A percentile compares a stretch with the other conserved stretches of the same genome.
These are phyloP conservation scores for Leptosomus discolor DNA, from an alignment of 2,113 vertebrate species.

Conservation along the genomic window DNA sequence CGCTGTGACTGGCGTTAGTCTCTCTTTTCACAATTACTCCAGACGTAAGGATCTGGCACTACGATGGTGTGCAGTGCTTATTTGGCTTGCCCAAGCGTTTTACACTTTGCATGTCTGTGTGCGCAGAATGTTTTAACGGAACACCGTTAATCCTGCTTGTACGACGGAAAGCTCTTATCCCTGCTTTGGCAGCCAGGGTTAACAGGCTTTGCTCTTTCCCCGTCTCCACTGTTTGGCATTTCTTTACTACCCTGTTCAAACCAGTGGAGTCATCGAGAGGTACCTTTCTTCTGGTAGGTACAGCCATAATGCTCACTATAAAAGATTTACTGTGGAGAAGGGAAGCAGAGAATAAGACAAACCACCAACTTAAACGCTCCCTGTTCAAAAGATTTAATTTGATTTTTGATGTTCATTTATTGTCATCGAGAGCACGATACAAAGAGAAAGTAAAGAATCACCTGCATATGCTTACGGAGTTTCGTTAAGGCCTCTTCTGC, in stretches of 20 bases:
- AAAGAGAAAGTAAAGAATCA: constrained; percentile 89
- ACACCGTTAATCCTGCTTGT: not conserved
- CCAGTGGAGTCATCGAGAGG: not conserved
- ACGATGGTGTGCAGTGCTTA: not conserved
- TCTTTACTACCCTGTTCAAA: not conserved
- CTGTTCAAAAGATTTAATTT: not conserved
- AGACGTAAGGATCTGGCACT: not conserved
- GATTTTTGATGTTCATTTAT: not conserved
- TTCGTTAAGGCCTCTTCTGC: constrained; percentile 89
- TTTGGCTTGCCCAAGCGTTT: not conserved
- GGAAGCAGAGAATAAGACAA: constrained; percentile 51
- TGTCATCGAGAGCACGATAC: not conserved
- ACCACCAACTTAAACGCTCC: not conserved
- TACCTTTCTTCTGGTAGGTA: constrained; percentile 37
- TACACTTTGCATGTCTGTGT: not conserved
- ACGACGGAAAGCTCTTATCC: not conserved
- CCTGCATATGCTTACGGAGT: constrained; percentile 91
- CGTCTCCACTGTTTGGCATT: not conserved
- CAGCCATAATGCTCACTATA: constrained; percentile 59
- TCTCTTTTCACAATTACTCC: not conserved
- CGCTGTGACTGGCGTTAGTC: not conserved
- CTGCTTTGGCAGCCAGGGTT: not conserved
- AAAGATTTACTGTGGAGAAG: not conserved
- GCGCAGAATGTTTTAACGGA: not conserved
- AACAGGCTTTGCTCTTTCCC: not conserved